Evolutionary conservation across 2,888 invertebrate genomes (phyloP).

Genomic region (Cantharis rufa): DNA sequence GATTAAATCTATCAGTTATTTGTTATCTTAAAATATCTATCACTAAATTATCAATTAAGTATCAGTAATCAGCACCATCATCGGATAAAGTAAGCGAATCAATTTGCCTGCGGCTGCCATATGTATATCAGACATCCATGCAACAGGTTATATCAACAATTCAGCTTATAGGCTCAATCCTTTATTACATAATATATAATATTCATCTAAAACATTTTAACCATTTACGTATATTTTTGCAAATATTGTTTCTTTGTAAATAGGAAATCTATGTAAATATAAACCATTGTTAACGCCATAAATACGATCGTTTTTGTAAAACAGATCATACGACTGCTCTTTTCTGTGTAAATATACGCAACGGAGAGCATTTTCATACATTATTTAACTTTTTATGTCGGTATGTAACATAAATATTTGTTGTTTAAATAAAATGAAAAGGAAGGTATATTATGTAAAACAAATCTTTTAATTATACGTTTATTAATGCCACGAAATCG

Average conservation of each 20-base stretch:
- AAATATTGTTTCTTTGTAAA: conserved; percentile 36
- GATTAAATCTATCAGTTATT: conserved; percentile 4
- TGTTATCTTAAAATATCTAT: conserved; percentile 13
- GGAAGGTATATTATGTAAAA: background rate
- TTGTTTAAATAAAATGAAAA: background rate
- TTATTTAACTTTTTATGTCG: background rate
- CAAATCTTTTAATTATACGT: background rate
- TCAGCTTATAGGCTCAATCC: conserved; percentile 31
- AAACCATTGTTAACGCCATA: background rate
- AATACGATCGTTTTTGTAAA: conserved; percentile 20
- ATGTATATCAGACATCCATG: conserved; percentile 27
- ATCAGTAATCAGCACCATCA: conserved; percentile 25
- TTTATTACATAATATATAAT: conserved; percentile 10
- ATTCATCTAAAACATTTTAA: background rate
- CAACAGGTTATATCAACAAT: conserved; percentile 37
- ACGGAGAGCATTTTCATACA: background rate
- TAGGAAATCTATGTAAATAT: conserved; percentile 37
- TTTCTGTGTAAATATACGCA: background rate
- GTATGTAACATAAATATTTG: background rate
- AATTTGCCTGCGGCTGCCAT: conserved; percentile 28
- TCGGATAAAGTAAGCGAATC: conserved; percentile 28
- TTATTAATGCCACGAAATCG: background rate
- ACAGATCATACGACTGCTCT: conserved; percentile 11
- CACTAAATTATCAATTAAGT: conserved; percentile 28
- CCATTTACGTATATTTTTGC: conserved; percentile 28